Evolutionary conservation across 2,113 vertebrate species (phyloP).

Genomic region (Pangasianodon gigas): DNA sequence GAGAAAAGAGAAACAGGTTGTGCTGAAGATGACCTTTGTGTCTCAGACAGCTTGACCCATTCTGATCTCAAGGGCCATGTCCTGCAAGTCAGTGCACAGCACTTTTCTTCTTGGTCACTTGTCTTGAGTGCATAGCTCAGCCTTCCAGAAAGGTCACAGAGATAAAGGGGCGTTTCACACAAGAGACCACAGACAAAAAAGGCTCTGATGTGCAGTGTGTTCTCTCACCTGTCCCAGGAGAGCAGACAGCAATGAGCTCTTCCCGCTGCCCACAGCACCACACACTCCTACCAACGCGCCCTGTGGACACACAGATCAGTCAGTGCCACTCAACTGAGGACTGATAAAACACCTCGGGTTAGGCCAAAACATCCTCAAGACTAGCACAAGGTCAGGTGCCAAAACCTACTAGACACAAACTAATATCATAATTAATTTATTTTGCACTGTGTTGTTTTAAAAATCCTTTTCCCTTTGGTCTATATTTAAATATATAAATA

Average conservation of each 20-base stretch:
- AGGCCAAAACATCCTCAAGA: neutral
- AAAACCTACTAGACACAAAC: neutral
- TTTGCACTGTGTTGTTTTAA: neutral
- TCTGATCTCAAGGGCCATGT: neutral
- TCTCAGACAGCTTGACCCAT: neutral
- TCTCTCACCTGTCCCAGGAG: slow-evolving; percentile 79
- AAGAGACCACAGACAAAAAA: neutral
- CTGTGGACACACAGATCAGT: slow-evolving; percentile 58
- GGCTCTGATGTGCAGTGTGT: neutral
- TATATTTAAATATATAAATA: neutral
- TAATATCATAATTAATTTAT: neutral
- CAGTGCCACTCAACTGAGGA: neutral
- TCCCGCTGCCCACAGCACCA: slow-evolving; percentile 79
- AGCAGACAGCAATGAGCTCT: slow-evolving; percentile 80
- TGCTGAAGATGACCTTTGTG: neutral
- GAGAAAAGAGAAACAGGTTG: neutral
- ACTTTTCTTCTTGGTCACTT: neutral
- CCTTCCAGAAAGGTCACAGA: slow-evolving; percentile 3
- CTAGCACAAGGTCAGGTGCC: neutral
- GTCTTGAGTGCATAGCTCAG: neutral
- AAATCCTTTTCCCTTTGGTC: neutral
- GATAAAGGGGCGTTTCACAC: slow-evolving; percentile 20
- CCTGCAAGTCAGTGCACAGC: neutral
- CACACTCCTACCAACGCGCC: slow-evolving; percentile 79
- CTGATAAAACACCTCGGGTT: neutral